Conservation (phyloP, 2,113 vertebrate species). For the Arizona elegans region DNA sequence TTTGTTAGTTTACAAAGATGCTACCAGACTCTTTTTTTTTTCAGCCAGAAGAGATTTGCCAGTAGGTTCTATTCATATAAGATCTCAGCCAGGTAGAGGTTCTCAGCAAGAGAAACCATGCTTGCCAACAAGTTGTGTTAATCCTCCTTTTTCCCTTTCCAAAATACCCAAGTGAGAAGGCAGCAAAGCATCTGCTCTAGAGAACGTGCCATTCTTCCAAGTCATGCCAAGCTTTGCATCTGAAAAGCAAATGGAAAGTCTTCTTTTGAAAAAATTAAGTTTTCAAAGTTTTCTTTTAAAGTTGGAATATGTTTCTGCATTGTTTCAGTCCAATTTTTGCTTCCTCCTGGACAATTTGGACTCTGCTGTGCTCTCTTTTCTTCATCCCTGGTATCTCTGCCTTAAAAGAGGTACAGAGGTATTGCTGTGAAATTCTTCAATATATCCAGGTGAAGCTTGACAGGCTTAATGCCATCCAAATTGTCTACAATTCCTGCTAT, state of each 20-base stretch:
- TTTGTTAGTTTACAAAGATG: neutral
- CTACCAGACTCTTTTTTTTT: neutral
- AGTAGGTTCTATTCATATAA: neutral
- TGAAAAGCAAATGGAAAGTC: neutral
- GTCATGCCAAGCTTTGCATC: neutral
- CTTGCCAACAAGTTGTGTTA: neutral
- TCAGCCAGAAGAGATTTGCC: neutral
- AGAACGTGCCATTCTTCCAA: neutral
- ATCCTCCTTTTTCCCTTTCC: neutral
- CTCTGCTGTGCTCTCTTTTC: neutral
- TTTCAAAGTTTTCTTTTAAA: neutral
- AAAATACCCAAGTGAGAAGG: neutral
- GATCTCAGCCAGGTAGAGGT: neutral
- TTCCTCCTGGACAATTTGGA: neutral
- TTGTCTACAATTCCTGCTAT: neutral
- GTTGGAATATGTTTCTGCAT: neutral
- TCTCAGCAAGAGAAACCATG: neutral
- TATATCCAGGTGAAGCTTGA: neutral
- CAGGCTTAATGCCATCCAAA: neutral
- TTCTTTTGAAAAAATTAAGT: neutral
- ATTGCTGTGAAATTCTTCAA: neutral
- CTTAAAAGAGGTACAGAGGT: neutral
- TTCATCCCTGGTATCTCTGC: neutral
- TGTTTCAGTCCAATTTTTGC: neutral
- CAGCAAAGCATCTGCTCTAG: neutral